Percentiles rank a stretch among this genome's conserved stretches.
Conservation (phyloP, 1,140 invertebrate species). For the Panulirus ornatus region DNA sequence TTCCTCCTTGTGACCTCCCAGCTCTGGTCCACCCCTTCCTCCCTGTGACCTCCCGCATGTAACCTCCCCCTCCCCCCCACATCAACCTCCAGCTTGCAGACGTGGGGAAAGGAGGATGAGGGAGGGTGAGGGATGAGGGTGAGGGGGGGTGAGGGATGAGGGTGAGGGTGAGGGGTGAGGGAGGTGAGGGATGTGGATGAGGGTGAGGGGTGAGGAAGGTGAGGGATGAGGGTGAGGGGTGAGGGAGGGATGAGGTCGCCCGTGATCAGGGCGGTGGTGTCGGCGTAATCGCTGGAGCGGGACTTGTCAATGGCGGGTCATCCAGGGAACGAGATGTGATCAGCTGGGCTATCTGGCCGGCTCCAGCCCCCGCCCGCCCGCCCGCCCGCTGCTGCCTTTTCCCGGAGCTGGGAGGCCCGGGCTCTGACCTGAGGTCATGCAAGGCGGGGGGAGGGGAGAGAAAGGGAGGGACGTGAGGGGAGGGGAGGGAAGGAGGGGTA, state of each 20-base stretch:
- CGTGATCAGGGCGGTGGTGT: neutral
- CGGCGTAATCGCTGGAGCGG: neutral
- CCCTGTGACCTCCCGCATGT: too few relatives aligned
- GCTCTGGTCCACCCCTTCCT: neutral
- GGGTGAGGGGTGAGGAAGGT: too few relatives aligned
- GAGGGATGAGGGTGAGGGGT: too few relatives aligned
- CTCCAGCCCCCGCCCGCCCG: neutral
- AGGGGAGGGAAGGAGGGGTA: neutral
- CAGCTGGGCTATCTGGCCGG: neutral
- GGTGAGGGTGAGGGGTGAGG: too few relatives aligned
- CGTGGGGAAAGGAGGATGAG: too few relatives aligned
- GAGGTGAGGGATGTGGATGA: too few relatives aligned
- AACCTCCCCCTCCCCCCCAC: neutral
- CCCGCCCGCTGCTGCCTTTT: neutral
- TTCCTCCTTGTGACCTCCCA: neutral
- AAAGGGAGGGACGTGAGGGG: neutral
- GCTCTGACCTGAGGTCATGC: too few relatives aligned
- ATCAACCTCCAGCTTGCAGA: neutral
- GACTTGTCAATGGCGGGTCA: neutral
- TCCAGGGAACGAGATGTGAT: neutral
- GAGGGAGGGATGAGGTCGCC: too few relatives aligned
- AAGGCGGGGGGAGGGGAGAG: too few relatives aligned
- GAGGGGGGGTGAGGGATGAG: too few relatives aligned
- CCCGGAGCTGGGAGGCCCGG: too few relatives aligned
- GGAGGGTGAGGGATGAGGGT: too few relatives aligned